Evolutionary conservation across 2,113 vertebrate genomes (phyloP), one percentile per base, ranked within the genome.

Genomic region (Ardeotis arabs): DNA sequence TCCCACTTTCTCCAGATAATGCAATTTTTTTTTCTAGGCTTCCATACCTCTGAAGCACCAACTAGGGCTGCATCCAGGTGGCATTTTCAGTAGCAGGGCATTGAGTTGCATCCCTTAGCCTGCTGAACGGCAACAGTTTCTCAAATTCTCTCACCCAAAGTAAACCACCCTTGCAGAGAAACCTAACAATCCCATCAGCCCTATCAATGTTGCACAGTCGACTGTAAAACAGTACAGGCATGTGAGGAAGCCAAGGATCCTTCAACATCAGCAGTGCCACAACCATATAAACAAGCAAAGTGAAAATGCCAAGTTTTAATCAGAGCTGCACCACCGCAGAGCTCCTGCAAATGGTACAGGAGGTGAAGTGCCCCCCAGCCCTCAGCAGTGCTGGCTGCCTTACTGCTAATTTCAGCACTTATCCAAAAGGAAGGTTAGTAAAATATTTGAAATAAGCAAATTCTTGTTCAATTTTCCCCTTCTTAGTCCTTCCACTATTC

Each of bases 171-270:
- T 67, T 64, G 33, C 5, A 2, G 10, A 25, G 31, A 69, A 76
- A 72, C 15, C 19, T 17, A 67, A 28, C 29, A 52, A 17, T 14
- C 33, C 35, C 64, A n/a, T 39, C 33, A 55, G 33, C 24, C 20
- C 47, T 60, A 39, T 13, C 20, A 31, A 14, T 12, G 20, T 14
- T 73, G 11, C 72, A 83, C 24, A 45, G 21, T 4, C 0, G 0
- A 33, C 19, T 47, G 16, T 17, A 27, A 52, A 58, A 72, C 6
- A 18, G 31, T 20, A 25, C 13, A 60, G 7, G 16, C 20, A 64
- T 74, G 41, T 41, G 7, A 37, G 12, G 69, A 85, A 91, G 29
- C 5, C 10, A 60, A 44, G 14, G 5, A 62, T 72, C 29, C 27
- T 67, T 62, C 29, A 24, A 44, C 20, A 69, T 1, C 45, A 85